Evolutionary conservation across 2,797 vertebrate species (phyloP), one percentile per base, ranked within the genome.

Genomic region (Ciconia nigra): DNA sequence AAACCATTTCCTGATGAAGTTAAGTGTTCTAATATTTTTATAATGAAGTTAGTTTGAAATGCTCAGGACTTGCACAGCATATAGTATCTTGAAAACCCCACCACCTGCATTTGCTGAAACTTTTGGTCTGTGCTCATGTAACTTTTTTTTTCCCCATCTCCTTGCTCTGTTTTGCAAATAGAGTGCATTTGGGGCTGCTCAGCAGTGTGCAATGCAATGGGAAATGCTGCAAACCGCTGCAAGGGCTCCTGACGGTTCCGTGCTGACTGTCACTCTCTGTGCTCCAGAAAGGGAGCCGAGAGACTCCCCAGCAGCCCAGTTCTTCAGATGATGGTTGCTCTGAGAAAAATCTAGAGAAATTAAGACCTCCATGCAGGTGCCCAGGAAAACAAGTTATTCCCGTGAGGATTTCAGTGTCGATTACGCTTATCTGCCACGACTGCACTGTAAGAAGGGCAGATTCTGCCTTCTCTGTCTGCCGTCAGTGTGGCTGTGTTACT

Each of bases 401-500:
- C 2, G 0, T 78, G 61, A 70, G 39, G 61, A 22, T 83, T 81
- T 58, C 1, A 0, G 29, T 84, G 52, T 39, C 11, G 1, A 6
- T 44, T 14, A 4, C 25, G 2, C 11, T 46, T 29, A 4, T 28
- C 11, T 41, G 37, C 26, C 44, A 16, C 1, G 6, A 11, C 11
- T 47, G 24, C 41, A 21, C 0, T 26, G 54, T 15, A n/a, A 41
- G 67, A 58, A 28, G 49, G 77, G 44, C 69, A n/a, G 39, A 52
- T 77, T 26, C 55, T 44, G 54, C 31, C 19, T 54, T 19, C 26
- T 14, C 26, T 15, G 0, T 26, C 26, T 0, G 0, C 28, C 31
- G 10, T 25, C 63, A 16, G 5, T 1, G 0, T 0, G 0, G 11
- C 61, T 13, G 5, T 4, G 13, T 37, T 55, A 15, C 31, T 57